Conservation (phyloP, 1,140 invertebrate genomes). For the Chelonus insularis region DNA sequence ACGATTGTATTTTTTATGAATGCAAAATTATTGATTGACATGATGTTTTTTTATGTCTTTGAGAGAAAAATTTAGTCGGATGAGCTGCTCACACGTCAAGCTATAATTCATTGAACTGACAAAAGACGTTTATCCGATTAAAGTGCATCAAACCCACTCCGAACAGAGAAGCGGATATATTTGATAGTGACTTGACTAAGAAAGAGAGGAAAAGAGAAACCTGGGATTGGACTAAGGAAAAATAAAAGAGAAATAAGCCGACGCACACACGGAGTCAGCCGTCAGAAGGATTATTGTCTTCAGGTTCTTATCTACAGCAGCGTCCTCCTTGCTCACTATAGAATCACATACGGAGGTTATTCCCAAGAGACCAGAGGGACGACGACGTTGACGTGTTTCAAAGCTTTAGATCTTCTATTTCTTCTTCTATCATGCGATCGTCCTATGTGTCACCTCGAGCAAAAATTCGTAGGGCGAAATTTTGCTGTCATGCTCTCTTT, state of each 20-base stretch:
- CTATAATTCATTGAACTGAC: neutral
- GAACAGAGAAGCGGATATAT: neutral
- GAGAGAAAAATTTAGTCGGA: neutral
- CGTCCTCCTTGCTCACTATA: slow-evolving; percentile 35
- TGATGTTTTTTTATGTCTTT: too few species aligned
- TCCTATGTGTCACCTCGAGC: too few species aligned
- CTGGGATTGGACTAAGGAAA: neutral
- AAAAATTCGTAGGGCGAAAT: too few species aligned
- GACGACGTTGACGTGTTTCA: neutral
- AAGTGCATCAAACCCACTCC: slow-evolving; percentile 17
- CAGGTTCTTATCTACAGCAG: slow-evolving; percentile 50
- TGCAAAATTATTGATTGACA: too few species aligned
- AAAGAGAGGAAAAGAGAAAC: slow-evolving; percentile 9
- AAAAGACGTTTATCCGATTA: slow-evolving; percentile 26
- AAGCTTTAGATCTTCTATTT: neutral
- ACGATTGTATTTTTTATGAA: too few species aligned
- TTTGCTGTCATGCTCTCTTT: too few species aligned
- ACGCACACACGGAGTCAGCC: slow-evolving; percentile 47
- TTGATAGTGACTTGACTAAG: neutral
- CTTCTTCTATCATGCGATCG: too few species aligned
- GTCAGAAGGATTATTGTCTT: slow-evolving; percentile 61
- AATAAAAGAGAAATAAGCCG: slow-evolving; percentile 47
- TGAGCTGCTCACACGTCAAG: neutral
- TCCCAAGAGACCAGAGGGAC: neutral
- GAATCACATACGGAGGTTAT: neutral